Base-by-base conservation (phyloP, 2,113 vertebrate genomes). In the Dromiciops gliroides region DNA sequence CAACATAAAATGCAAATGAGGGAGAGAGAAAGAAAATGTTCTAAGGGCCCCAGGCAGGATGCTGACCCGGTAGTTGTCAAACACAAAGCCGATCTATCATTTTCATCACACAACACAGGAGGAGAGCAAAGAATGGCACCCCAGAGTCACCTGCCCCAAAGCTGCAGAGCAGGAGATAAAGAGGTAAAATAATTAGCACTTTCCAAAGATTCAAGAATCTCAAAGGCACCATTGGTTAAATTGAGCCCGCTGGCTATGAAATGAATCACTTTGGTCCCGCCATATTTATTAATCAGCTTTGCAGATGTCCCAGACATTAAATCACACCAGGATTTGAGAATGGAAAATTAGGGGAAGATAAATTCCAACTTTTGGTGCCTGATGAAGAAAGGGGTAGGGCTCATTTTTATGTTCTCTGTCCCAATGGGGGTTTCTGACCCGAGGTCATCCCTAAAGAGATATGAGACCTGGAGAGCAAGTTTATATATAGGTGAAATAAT, bases 281-380 rank as follows among this genome's bases (percentile, higher is more conserved):
- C 93, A 92, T 56, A 56, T 5, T 93, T 92, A 89, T 93, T 96
- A 75, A 95, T 92, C 53, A 94, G 92, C 26, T 95, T 93, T 95
- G 51, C 92, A 96, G 92, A 94, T 95, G 50, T 95, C 49, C n/a
- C 44, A 95, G 51, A 53, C 24, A 83, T 94, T 48, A 50, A 53
- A 48, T 0, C 37, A 8, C 50, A 8, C 48, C 10, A 91, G 47
- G 48, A 50, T 31, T 95, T 94, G 89, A 83, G 49, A 89, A 23
- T 94, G 89, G 53, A 96, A 96, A 94, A 49, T 51, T 89, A 60
- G 48, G 95, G 93, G 93, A 95, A 92, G 96, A 56, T 88, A 47
- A 94, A 53, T 96, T 88, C 44, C 52, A 67, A 96, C 50, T 31
- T 95, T 50, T 25, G 51, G n/a, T 50, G 56, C 47, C 67, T 53